Conservation (phyloP, 2,888 invertebrate genomes). For the Cataglyphis cursor region DNA sequence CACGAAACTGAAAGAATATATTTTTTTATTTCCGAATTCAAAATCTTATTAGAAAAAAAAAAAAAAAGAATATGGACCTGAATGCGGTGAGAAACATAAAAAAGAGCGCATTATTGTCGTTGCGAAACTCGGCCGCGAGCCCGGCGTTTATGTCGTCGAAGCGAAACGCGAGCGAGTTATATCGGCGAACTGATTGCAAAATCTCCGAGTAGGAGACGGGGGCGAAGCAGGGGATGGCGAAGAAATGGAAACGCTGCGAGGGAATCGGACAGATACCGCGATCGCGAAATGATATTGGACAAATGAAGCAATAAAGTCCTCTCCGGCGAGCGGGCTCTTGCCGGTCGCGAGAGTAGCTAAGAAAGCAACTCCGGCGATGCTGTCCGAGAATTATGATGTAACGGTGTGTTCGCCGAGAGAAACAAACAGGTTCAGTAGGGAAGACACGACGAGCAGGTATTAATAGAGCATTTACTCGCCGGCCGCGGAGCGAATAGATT, state of each 20-base stretch:
- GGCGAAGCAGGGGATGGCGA: conserved; percentile 22
- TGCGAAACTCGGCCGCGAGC: conserved; percentile 38
- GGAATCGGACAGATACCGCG: conserved; percentile 35
- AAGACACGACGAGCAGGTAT: conserved; percentile 46
- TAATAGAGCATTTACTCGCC: conserved; percentile 44
- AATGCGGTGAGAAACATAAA: background rate
- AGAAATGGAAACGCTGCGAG: conserved; percentile 44
- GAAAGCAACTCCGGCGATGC: conserved; percentile 31
- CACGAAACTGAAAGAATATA: background rate
- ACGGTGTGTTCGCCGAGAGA: conserved; percentile 49
- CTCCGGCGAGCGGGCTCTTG: conserved; percentile 12
- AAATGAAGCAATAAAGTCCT: conserved; percentile 56
- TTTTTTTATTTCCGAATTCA: background rate
- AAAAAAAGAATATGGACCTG: background rate
- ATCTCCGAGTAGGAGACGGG: background rate
- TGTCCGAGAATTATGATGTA: conserved; percentile 56
- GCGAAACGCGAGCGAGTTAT: conserved; percentile 41
- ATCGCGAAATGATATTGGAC: conserved; percentile 47
- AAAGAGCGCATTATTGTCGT: conserved; percentile 31
- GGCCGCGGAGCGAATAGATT: conserved; percentile 29
- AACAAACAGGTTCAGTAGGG: conserved; percentile 56
- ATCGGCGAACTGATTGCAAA: conserved; percentile 46
- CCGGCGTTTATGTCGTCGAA: conserved; percentile 48
- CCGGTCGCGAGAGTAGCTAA: conserved; percentile 20
- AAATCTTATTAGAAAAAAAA: background rate